phyloP scores from a whole-genome alignment of 1,140 invertebrate species.

The Callitettix versicolor region DNA sequence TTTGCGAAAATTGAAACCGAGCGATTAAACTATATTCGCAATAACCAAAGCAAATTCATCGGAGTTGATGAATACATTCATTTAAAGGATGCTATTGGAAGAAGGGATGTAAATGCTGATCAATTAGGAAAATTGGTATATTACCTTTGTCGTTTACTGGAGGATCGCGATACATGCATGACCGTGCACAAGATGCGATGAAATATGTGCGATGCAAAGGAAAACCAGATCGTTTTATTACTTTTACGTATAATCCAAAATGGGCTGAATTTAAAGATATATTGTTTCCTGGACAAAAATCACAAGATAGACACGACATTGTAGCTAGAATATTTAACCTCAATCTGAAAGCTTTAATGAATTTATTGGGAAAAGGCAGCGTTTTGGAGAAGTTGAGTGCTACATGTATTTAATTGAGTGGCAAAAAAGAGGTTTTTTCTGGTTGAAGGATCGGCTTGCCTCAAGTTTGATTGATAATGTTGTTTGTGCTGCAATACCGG shows the following conservation, averaged over 20 bases:
- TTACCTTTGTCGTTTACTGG: slow-evolving; percentile 36
- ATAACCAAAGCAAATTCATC: slow-evolving; percentile 36
- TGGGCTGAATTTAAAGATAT: slow-evolving; percentile 32
- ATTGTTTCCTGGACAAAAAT: slow-evolving; percentile 27
- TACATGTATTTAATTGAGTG: background rate
- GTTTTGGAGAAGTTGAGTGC: slow-evolving; percentile 19
- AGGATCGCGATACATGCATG: slow-evolving; percentile 34
- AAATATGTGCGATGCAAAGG: slow-evolving; percentile 30
- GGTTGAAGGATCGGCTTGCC: background rate
- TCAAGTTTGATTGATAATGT: background rate
- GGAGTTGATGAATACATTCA: slow-evolving; percentile 34
- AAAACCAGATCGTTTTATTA: slow-evolving; percentile 32
- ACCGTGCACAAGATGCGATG: slow-evolving; percentile 36
- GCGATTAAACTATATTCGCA: slow-evolving; percentile 31
- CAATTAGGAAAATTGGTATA: slow-evolving; percentile 26
- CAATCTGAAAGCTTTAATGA: slow-evolving; percentile 33
- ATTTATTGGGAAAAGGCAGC: slow-evolving; percentile 25
- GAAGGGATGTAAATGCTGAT: slow-evolving; percentile 16
- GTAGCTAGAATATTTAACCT: slow-evolving; percentile 35
- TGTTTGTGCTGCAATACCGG: background rate
- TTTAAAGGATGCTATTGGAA: slow-evolving; percentile 25
- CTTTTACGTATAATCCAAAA: slow-evolving; percentile 14
- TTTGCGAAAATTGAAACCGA: slow-evolving; percentile 39
- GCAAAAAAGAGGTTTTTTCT: background rate
- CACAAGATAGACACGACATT: slow-evolving; percentile 35